phyloP scores from a whole-genome alignment of 2,797 vertebrate species.

The Spinus olivaceus region DNA sequence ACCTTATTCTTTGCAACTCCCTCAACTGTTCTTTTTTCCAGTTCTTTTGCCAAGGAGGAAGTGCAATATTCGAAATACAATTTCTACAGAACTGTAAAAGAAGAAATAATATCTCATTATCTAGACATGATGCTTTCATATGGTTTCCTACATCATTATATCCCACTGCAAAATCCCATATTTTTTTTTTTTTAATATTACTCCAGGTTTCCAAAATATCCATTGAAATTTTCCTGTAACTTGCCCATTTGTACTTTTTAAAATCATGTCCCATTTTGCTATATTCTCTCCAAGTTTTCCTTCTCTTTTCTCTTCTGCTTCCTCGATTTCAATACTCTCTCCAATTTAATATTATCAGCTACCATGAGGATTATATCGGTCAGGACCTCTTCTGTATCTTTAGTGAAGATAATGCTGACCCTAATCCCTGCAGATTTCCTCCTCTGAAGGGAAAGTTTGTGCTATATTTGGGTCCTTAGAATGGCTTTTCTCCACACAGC shows the following conservation, averaged over 20 bases:
- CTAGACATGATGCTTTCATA: neutral
- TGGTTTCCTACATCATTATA: neutral
- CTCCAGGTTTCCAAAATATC: neutral
- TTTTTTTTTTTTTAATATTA: neutral
- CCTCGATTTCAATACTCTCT: neutral
- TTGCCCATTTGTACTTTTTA: neutral
- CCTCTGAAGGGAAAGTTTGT: neutral
- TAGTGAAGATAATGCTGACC: constrained; percentile 1
- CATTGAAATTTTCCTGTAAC: neutral
- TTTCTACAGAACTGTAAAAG: neutral
- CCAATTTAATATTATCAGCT: neutral
- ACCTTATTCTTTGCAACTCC: neutral
- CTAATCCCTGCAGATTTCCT: constrained; percentile 6
- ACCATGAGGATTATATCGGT: neutral
- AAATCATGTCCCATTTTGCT: neutral
- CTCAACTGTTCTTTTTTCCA: neutral
- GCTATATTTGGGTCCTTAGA: neutral
- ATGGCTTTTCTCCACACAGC: neutral
- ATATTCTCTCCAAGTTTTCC: neutral
- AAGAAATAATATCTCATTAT: neutral
- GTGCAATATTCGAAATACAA: neutral
- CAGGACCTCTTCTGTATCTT: neutral
- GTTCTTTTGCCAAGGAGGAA: neutral
- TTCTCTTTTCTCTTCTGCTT: neutral
- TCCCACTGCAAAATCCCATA: neutral